Evolutionary conservation across 2,888 invertebrate genomes (phyloP), one percentile per base, ranked within the genome.

Genomic region (Tetragonula carbonaria): DNA sequence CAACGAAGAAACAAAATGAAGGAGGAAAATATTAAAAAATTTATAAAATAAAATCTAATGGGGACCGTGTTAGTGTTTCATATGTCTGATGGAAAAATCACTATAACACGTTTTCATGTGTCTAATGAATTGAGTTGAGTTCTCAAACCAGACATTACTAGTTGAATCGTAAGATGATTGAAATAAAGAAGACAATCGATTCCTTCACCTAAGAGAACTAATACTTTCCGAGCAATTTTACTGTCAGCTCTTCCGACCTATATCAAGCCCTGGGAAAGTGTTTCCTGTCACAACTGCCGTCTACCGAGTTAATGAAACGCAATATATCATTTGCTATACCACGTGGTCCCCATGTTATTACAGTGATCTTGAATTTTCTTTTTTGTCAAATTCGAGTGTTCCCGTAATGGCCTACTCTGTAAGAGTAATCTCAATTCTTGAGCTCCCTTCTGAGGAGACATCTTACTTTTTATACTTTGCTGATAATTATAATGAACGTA

Each of bases 321-420:
- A 80, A 78, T 80, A 68, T 63, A 78, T 80, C 70, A 68, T 75
- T 87, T 85, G 63, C 80, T 66, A 74, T 75, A 51, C 66, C 82
- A 85, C 68, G 65, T 86, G 79, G 63, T 74, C 66, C 53, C 73
- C 74, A 77, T 66, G 14, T 59, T 51, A 53, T 50, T 63, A 57
- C 13, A 51, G 4, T 23, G 11, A 13, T 65, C 65, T 18, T 18
- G 53, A 16, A 21, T 2, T 18, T n/a, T 21, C 45, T 45, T 45
- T 45, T 45, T 45, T 45, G 45, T 45, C 45, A 45, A 45, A 45
- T 45, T 45, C 11, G 8, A 45, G 8, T 45, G 45, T 45, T 45
- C 45, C 11, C 45, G 45, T 45, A 45, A 45, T 45, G 8, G 45
- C 38, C 38, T 8, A 8, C 38, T 38, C 8, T 8, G 38, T 38